Base-by-base conservation (phyloP, 1,140 invertebrate genomes). In the Gonatopus flavifemur region DNA sequence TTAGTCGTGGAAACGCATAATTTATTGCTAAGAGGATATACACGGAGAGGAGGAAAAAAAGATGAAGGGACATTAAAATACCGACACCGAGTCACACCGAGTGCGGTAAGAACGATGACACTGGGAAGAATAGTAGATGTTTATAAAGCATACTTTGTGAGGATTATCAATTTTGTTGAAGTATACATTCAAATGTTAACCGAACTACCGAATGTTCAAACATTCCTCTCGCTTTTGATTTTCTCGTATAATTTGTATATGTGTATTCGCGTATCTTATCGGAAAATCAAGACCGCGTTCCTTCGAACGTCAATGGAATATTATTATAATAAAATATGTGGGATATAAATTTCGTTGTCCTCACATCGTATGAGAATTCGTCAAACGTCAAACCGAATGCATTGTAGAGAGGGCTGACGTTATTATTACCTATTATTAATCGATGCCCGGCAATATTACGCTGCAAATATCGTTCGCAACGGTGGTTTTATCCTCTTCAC, bases 61-160 rank as follows among this genome's bases (percentile, higher is more conserved):
- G 37, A 2, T n/a, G 10, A 45, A 66, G 57, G 61, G 58, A 68
- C 69, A 68, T 69, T 71, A 71, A 72, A 66, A 69, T 72, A 74
- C 65, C 64, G 64, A 70, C 65, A 66, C 62, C 65, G 59, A 56
- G 55, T 60, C 49, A 40, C 49, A 28, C 19, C 30, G 38, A 31
- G n/a, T n/a, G 30, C 30, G 4, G 53, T 22, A 55, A 45, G 59
- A 53, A 50, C 51, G 62, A 62, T 52, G 55, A 52, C 50, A 45
- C 39, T 24, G 47, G 1, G 13, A 9, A 30, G 20, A 47, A 50
- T 50, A 31, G 48, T 36, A 44, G 31, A 25, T 35, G 32, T 46
- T 50, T 28, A 42, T 33, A n/a, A n/a, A n/a, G 18, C 19, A 33
- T 24, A 25, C 45, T 50, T 50, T 45, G n/a, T n/a, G n/a, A n/a